Conservation (phyloP, 2,113 vertebrate genomes). For the Dromiciops gliroides region DNA sequence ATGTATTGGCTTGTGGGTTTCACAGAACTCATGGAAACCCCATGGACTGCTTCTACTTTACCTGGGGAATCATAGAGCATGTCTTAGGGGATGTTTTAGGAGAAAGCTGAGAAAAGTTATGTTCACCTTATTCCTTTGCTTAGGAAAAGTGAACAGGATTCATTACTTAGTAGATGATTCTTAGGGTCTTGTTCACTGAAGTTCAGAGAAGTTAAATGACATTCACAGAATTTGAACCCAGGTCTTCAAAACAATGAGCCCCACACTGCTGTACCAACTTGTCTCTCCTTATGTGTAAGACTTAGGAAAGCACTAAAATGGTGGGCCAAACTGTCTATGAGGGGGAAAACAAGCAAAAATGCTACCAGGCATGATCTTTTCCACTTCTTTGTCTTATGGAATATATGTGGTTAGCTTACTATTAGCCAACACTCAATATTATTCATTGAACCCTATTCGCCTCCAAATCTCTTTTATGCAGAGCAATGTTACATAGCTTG, state of each 20-base stretch:
- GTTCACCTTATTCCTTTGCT: neutral
- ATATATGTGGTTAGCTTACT: neutral
- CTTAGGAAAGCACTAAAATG: neutral
- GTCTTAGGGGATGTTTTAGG: neutral
- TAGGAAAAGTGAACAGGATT: neutral
- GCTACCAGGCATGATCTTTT: neutral
- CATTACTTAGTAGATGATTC: neutral
- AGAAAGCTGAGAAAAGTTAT: neutral
- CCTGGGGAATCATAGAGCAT: neutral
- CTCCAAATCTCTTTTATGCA: neutral
- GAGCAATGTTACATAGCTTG: neutral
- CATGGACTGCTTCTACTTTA: neutral
- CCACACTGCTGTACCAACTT: neutral
- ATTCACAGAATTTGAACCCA: neutral
- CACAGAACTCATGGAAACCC: neutral
- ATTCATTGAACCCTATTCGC: neutral
- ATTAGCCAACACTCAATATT: neutral
- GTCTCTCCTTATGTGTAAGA: neutral
- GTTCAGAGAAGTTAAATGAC: neutral
- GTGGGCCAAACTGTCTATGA: neutral
- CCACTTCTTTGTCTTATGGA: neutral
- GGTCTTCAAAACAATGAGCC: neutral
- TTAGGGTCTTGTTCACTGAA: neutral
- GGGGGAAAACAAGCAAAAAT: neutral
- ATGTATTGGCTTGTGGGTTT: neutral